Base-by-base conservation (phyloP, 1,140 invertebrate genomes). In the Dinoponera quadriceps region DNA sequence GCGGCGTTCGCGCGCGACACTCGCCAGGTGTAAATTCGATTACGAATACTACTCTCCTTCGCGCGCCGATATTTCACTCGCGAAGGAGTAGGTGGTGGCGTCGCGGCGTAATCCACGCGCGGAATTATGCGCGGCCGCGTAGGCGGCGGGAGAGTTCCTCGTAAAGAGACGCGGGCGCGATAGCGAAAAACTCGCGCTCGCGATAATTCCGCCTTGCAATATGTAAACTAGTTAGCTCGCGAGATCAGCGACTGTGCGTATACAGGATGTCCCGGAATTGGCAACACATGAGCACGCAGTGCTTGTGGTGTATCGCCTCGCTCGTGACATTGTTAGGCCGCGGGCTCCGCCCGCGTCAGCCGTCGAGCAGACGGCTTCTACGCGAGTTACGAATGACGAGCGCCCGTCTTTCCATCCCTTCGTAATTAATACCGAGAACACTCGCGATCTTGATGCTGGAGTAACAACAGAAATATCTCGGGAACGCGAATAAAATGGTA, bases 11-110 rank as follows among this genome's bases (percentile, higher is more conserved):
- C 38, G 14, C 57, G 62, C 71, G 62, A 83, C 73, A 57, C 60
- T 78, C 59, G 63, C 49, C 62, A 83, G 82, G 82, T 78, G 73
- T 83, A 83, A 83, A 83, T 83, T 83, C 82, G 73, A 83, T 83
- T 83, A 66, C 62, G 51, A 44, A 83, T 83, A 78, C 60, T 75
- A 63, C 59, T 77, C 25, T 54, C 73, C 60, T 82, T 82, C n/a
- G 18, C 71, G 60, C 29, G 38, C 22, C 82, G 74, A 78, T 83
- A 83, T 83, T 66, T 83, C 49, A 78, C 82, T 57, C 33, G 20
- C 74, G 54, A 38, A 33, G 38, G 22, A 78, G 72, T 83, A 75
- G 62, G 73, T 83, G 62, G 73, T 78, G 62, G 25, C 44, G 81
- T 83, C 73, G 82, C 49, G n/a, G 63, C 38, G 72, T 74, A 75